These are phyloP conservation scores for Lepus oiostolus DNA, from an alignment of 2,797 vertebrate species.

Conservation along the genomic window DNA sequence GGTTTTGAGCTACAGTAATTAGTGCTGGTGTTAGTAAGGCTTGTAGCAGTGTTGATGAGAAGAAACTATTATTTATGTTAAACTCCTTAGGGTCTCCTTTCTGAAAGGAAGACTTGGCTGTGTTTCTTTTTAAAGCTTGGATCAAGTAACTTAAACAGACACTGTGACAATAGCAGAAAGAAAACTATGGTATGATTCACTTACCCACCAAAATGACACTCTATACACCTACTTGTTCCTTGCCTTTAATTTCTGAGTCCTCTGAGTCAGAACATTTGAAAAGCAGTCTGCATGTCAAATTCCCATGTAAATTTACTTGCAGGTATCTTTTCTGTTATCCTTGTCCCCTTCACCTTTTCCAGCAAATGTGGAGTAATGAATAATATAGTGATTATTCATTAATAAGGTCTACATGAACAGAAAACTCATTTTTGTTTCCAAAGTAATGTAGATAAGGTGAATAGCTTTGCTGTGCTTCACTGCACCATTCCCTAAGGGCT, in stretches of 20 bases:
- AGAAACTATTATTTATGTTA: slow-evolving; percentile 62
- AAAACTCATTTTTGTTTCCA: slow-evolving; percentile 45
- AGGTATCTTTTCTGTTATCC: background rate
- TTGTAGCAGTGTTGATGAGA: slow-evolving; percentile 68
- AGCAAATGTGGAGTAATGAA: background rate
- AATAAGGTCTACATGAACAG: slow-evolving; percentile 6
- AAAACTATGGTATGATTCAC: slow-evolving; percentile 68
- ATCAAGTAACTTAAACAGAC: slow-evolving; percentile 77
- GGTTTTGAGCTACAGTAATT: slow-evolving; percentile 55
- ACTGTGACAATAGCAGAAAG: slow-evolving; percentile 43
- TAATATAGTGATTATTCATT: slow-evolving; percentile 42
- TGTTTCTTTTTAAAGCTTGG: slow-evolving; percentile 74
- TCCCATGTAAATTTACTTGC: background rate
- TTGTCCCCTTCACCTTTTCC: slow-evolving; percentile 40
- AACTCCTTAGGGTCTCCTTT: slow-evolving; percentile 72
- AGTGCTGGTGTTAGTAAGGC: slow-evolving; percentile 62
- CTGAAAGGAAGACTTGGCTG: slow-evolving; percentile 60
- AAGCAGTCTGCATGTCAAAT: slow-evolving; percentile 51
- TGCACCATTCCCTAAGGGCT: background rate
- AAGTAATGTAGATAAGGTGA: background rate
- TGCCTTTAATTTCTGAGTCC: slow-evolving; percentile 65
- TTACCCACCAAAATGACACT: slow-evolving; percentile 68
- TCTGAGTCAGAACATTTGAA: slow-evolving; percentile 72
- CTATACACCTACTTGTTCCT: slow-evolving; percentile 77
- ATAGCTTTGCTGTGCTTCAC: background rate